These are phyloP conservation scores for Palythoa grandiflora DNA, from an alignment of 92 coral and sea anemone genomes.

Conservation along the genomic window DNA sequence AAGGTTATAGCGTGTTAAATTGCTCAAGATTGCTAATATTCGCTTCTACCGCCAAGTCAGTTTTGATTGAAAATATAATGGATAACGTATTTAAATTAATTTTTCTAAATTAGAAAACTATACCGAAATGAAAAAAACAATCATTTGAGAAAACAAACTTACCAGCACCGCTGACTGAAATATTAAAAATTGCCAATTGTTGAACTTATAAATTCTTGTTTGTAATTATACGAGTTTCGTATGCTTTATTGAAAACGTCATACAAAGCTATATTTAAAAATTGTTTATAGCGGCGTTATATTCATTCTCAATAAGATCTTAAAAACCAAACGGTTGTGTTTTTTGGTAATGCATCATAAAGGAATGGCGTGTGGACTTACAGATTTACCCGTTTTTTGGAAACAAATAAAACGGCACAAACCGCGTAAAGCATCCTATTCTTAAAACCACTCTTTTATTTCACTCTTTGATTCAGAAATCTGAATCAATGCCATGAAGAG, in stretches of 20 bases:
- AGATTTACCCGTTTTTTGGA: neutral
- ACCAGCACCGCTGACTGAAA: neutral
- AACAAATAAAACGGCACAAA: neutral
- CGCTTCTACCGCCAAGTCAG: slow-evolving; percentile 9
- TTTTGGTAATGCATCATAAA: slow-evolving; percentile 14
- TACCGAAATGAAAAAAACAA: neutral
- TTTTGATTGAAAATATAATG: slow-evolving; percentile 11
- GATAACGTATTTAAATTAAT: neutral
- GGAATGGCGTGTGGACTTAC: neutral
- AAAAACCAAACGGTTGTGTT: neutral
- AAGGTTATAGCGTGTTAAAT: neutral
- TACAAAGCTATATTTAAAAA: neutral
- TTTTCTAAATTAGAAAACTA: neutral
- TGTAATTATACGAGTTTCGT: too few species aligned
- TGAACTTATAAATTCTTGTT: neutral
- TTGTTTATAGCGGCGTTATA: slow-evolving; percentile 7
- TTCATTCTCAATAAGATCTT: slow-evolving; percentile 1
- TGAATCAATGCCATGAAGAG: slow-evolving; percentile 1
- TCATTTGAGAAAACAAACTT: neutral
- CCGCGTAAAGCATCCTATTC: too few species aligned
- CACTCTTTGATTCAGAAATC: too few species aligned
- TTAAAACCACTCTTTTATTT: neutral
- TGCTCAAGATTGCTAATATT: neutral
- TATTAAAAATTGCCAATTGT: neutral
- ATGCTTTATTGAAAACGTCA: neutral